Percentiles rank a stretch among this genome's conserved stretches.
These are phyloP conservation scores for Heterotis niloticus DNA, from an alignment of 2,113 vertebrate species.

Conservation along the genomic window DNA sequence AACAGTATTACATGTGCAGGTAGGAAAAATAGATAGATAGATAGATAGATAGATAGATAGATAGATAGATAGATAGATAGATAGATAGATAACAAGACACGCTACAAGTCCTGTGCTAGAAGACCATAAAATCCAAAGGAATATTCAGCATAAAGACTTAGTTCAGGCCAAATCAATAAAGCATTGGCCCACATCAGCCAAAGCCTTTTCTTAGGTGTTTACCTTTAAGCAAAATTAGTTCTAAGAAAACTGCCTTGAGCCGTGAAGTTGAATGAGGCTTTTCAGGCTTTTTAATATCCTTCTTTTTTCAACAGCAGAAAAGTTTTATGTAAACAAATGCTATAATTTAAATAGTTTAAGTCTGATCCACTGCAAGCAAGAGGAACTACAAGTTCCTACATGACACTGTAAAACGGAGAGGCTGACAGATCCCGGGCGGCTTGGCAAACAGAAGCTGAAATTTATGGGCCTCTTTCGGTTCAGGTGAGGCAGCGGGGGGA, in stretches of 20 bases:
- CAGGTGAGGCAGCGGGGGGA: not conserved
- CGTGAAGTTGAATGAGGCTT: not conserved
- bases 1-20: too few species aligned
- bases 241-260: not conserved
- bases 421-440: slow-evolving; percentile 46
- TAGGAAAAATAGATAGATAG: too few species aligned
- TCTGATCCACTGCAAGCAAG: slow-evolving; percentile 52
- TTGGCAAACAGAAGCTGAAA: slow-evolving; percentile 45
- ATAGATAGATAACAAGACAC: too few species aligned
- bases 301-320: slow-evolving; percentile 12
- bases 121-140: not conserved
- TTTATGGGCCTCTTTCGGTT: slow-evolving; percentile 43
- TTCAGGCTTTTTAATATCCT: not conserved
- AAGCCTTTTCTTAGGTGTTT: not conserved
- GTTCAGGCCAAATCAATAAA: not conserved
- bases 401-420: slow-evolving; percentile 44
- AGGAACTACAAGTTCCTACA: slow-evolving; percentile 61
- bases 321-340: slow-evolving; percentile 42
- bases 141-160: not conserved
- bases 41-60: too few species aligned
- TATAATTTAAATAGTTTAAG: slow-evolving; percentile 42
- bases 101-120: not conserved
- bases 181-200: not conserved
- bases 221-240: not conserved
- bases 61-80: too few species aligned